Conservation (phyloP, 1,140 invertebrate genomes). For the Carposina sasakii region DNA sequence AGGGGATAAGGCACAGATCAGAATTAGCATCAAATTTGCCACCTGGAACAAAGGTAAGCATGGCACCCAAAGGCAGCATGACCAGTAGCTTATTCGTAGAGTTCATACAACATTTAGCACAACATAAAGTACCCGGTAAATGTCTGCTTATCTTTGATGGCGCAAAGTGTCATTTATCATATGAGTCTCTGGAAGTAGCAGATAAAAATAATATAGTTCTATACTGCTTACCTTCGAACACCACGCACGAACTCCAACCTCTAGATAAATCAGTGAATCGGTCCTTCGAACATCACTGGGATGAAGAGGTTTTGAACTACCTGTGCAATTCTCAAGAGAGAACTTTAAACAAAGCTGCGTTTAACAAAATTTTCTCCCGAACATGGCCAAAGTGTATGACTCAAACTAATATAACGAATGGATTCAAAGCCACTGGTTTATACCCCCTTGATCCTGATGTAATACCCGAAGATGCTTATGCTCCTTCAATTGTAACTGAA, state of each 20-base stretch:
- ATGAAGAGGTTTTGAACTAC: constrained; percentile 33
- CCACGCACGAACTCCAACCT: constrained; percentile 53
- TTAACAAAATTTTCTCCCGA: constrained; percentile 23
- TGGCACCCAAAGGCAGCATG: constrained; percentile 53
- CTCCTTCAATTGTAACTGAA: constrained; percentile 19
- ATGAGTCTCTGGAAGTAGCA: constrained; percentile 29
- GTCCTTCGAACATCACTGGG: constrained; percentile 50
- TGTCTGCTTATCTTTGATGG: constrained; percentile 52
- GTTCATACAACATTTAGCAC: constrained; percentile 41
- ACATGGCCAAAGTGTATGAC: constrained; percentile 29
- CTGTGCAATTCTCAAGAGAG: constrained; percentile 11
- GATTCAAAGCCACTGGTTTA: constrained; percentile 28
- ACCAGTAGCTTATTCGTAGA: constrained; percentile 37
- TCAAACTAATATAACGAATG: constrained; percentile 23
- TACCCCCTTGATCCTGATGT: constrained; percentile 21
- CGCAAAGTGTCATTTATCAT: constrained; percentile 34
- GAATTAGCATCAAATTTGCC: constrained; percentile 36
- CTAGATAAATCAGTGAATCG: constrained; percentile 45
- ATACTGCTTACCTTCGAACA: constrained; percentile 50
- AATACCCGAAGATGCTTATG: constrained; percentile 19
- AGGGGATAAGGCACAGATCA: constrained; percentile 36
- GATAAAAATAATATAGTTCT: constrained; percentile 32
- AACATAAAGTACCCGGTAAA: constrained; percentile 28
- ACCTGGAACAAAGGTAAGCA: constrained; percentile 28
- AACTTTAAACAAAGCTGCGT: constrained; percentile 25